phyloP scores from a whole-genome alignment of 2,113 vertebrate genomes.

The Bufo gargarizans region DNA sequence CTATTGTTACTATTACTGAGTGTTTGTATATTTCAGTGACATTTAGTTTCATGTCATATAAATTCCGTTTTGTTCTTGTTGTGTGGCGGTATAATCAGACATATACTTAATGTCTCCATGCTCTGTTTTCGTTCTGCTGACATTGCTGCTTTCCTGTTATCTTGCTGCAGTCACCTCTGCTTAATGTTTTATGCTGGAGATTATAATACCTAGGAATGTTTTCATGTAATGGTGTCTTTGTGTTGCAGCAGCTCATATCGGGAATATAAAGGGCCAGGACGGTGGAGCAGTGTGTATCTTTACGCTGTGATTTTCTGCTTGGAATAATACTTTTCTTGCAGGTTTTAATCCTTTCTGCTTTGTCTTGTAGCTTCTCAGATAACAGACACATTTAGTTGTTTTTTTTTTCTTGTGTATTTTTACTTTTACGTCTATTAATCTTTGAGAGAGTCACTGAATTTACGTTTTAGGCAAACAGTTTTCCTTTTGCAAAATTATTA shows the following conservation, averaged over 20 bases:
- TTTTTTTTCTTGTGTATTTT: neutral
- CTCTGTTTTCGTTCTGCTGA: neutral
- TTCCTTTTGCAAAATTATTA: neutral
- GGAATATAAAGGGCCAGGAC: neutral
- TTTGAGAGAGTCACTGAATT: neutral
- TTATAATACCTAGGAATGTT: neutral
- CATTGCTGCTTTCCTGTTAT: neutral
- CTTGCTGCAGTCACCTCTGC: neutral
- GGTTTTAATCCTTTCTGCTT: neutral
- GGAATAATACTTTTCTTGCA: neutral
- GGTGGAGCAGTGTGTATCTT: neutral
- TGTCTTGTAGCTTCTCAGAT: constrained; percentile 8
- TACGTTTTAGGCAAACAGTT: neutral
- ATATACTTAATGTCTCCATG: neutral
- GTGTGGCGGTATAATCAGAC: neutral
- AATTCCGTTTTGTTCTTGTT: neutral
- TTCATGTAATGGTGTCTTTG: constrained; percentile 2
- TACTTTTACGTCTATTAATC: neutral
- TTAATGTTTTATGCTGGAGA: neutral
- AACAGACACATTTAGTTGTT: neutral
- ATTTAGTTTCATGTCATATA: neutral
- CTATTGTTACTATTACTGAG: too few relatives aligned
- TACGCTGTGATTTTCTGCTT: neutral
- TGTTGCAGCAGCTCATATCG: neutral
- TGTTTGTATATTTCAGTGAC: too few relatives aligned